A percentile compares a stretch with the other conserved stretches of the same genome.
These are phyloP conservation scores for Carassius gibelio DNA, from an alignment of 2,113 vertebrate species.

Conservation along the genomic window DNA sequence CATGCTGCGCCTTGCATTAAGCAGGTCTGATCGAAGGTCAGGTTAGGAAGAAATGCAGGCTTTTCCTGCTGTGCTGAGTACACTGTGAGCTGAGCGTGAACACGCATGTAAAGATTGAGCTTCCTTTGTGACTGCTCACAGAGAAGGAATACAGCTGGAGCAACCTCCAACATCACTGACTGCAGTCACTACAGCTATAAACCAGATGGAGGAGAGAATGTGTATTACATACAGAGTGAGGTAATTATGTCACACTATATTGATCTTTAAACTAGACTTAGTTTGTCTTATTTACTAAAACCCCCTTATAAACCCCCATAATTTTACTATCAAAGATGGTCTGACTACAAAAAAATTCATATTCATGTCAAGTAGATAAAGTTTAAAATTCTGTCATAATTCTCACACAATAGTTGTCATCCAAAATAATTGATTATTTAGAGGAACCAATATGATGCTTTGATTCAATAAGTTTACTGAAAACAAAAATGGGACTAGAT, in stretches of 20 bases:
- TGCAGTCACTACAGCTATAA: not conserved
- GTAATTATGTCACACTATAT: not conserved
- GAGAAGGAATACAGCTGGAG: constrained; percentile 1
- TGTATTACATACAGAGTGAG: not conserved
- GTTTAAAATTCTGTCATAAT: too few species aligned
- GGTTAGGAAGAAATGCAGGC: not conserved
- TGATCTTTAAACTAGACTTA: not conserved
- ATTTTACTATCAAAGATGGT: not conserved
- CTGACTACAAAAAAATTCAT: too few species aligned
- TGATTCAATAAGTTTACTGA: too few species aligned
- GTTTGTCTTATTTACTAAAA: not conserved
- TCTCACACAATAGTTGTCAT: too few species aligned
- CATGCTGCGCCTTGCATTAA: not conserved
- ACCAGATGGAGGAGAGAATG: not conserved
- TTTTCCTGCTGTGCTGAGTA: constrained; percentile 2
- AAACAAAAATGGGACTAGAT: too few species aligned
- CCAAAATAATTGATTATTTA: too few species aligned
- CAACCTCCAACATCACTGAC: not conserved
- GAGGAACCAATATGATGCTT: too few species aligned
- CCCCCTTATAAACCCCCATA: not conserved
- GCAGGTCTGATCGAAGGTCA: not conserved
- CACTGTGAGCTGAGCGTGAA: not conserved
- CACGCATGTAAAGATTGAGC: too few species aligned
- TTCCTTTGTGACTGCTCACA: not conserved
- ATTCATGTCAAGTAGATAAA: too few species aligned